Conservation (phyloP, 2,888 invertebrate species). For the Agrotis ipsilon region DNA sequence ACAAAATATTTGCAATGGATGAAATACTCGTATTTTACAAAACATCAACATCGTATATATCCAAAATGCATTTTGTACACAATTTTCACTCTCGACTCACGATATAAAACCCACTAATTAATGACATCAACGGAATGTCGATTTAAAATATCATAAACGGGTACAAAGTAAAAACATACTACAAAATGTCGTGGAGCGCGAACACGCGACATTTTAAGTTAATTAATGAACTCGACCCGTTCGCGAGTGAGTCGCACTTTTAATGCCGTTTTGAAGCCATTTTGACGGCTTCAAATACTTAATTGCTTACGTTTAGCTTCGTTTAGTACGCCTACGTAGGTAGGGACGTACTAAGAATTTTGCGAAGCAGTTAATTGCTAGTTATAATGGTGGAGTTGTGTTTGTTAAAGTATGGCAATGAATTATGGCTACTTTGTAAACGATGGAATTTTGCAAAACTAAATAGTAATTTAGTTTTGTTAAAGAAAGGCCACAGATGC, state of each 20-base stretch:
- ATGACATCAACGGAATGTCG: conserved; percentile 1
- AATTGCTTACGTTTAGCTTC: conserved; percentile 38
- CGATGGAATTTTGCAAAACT: no score
- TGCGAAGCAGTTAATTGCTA: neutral
- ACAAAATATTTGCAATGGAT: neutral
- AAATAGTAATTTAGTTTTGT: no score
- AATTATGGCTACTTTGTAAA: neutral
- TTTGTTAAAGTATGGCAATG: neutral
- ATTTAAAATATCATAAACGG: conserved; percentile 13
- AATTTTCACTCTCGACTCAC: neutral
- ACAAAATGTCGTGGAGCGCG: conserved; percentile 18
- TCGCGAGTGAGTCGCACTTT: conserved; percentile 28
- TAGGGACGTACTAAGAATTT: conserved; percentile 1
- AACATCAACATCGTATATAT: neutral
- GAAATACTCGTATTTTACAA: neutral
- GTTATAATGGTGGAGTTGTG: neutral
- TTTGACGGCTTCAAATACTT: conserved; percentile 27
- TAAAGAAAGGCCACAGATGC: no score
- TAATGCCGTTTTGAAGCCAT: conserved; percentile 34
- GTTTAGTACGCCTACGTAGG: conserved; percentile 19
- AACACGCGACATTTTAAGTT: conserved; percentile 35
- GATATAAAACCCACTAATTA: neutral
- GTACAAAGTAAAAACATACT: conserved; percentile 17
- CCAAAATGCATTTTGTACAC: neutral
- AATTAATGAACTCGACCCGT: conserved; percentile 54